Evolutionary conservation across 37 sponge, comb jelly and placozoan species (phyloP).

Genomic region (Petrosia ficiformis): DNA sequence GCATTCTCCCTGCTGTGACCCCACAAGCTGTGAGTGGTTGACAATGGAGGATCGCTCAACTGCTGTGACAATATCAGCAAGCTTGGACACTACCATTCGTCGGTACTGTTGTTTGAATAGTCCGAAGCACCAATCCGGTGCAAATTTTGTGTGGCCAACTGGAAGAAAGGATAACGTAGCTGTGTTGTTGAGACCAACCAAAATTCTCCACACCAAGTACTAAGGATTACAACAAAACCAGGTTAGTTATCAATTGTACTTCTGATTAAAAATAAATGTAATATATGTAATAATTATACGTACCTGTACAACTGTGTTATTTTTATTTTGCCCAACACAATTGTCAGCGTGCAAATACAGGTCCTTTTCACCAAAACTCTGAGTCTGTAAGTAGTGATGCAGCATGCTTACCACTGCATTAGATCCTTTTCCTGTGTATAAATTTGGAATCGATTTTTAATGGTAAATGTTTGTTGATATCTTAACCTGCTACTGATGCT

Average conservation of each 20-base stretch:
- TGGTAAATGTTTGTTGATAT: no score
- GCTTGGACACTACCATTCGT: background rate
- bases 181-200: background rate
- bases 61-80: background rate
- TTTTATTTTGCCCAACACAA: background rate
- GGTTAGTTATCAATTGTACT: no score
- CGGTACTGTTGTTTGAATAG: background rate
- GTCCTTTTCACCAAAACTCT: background rate
- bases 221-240: no score
- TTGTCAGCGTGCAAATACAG: background rate
- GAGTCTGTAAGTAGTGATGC: background rate
- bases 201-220: background rate
- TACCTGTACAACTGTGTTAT: background rate
- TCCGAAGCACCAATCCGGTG: no score
- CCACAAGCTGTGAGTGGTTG: conserved; percentile 5
- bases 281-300: background rate
- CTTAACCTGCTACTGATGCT: no score
- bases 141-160: no score
- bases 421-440: no score
- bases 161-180: background rate
- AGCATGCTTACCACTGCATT: no score
- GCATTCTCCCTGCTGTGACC: conserved; percentile 4
- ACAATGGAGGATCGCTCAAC: background rate
- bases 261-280: background rate
- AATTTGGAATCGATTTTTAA: no score